Percentiles rank a stretch among this genome's conserved stretches.
phyloP scores from a whole-genome alignment of 2,797 vertebrate genomes.

The Enteromius trimaculatus region DNA sequence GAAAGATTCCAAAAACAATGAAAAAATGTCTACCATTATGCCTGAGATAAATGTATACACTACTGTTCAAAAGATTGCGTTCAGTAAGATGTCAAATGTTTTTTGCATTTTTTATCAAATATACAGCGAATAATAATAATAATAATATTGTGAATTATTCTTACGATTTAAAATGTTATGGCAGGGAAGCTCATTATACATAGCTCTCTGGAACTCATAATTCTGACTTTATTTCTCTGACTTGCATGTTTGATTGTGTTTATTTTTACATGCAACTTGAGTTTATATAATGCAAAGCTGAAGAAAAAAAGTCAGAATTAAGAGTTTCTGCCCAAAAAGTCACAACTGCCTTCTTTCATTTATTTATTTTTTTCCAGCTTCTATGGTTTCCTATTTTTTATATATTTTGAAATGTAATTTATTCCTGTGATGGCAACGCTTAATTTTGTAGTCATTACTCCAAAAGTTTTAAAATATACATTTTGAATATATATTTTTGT shows the following conservation, averaged over 20 bases:
- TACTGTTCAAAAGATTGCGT: no score
- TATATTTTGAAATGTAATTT: neutral
- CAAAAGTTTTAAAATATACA: neutral
- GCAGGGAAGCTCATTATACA: neutral
- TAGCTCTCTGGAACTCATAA: no score
- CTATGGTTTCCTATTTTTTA: neutral
- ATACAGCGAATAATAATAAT: no score
- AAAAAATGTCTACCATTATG: no score
- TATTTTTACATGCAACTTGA: neutral
- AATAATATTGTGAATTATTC: no score
- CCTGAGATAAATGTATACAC: no score
- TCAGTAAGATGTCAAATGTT: no score
- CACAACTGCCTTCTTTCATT: neutral
- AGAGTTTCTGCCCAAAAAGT: neutral
- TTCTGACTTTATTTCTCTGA: neutral
- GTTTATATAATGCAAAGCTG: neutral
- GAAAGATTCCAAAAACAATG: no score
- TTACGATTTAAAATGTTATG: no score
- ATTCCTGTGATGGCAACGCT: neutral
- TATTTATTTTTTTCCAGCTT: no score
- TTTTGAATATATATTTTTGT: neutral
- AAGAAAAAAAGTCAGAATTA: neutral
- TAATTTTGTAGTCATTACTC: neutral
- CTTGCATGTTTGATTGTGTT: neutral
- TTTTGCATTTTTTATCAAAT: no score